Conservation (phyloP, 2,797 vertebrate genomes). For the Ambastaia sidthimunki region DNA sequence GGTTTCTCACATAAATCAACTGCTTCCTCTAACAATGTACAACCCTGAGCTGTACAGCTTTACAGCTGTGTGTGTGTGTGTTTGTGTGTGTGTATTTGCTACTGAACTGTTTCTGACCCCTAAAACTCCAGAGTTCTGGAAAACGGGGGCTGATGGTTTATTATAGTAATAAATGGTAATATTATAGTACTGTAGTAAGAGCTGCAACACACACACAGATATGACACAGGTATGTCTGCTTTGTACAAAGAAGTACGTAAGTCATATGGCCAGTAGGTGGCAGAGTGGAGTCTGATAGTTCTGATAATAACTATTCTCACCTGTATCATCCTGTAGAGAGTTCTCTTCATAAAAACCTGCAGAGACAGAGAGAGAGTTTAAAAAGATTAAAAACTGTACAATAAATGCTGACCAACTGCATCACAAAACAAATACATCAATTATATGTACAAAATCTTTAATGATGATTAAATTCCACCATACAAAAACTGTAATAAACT, state of each 20-base stretch:
- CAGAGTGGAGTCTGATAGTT: not conserved
- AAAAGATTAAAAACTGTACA: not conserved
- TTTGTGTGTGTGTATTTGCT: slow-evolving; percentile 18
- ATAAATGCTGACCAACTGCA: no score
- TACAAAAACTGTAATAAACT: no score
- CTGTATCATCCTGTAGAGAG: slow-evolving; percentile 67
- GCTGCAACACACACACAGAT: no score
- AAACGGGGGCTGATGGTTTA: slow-evolving; percentile 72
- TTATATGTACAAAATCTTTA: not conserved
- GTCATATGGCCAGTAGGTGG: not conserved
- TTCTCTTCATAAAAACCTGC: slow-evolving; percentile 72
- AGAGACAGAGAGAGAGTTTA: slow-evolving; percentile 48
- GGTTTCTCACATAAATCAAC: slow-evolving; percentile 82
- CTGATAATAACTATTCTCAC: slow-evolving; percentile 54
- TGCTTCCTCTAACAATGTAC: slow-evolving; percentile 80
- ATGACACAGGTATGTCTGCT: not conserved
- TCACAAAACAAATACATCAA: not conserved
- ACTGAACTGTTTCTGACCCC: slow-evolving; percentile 79
- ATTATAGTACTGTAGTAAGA: not conserved
- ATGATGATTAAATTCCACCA: no score
- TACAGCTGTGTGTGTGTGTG: slow-evolving; percentile 32
- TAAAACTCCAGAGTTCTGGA: slow-evolving; percentile 57
- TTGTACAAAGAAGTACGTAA: not conserved
- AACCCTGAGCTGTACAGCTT: slow-evolving; percentile 21
- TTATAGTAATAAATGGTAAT: slow-evolving; percentile 53